A percentile compares a stretch with the other conserved stretches of the same genome.
These are phyloP conservation scores for Drosophila demipolita DNA, from an alignment of 2,888 invertebrate genomes.

Conservation along the genomic window DNA sequence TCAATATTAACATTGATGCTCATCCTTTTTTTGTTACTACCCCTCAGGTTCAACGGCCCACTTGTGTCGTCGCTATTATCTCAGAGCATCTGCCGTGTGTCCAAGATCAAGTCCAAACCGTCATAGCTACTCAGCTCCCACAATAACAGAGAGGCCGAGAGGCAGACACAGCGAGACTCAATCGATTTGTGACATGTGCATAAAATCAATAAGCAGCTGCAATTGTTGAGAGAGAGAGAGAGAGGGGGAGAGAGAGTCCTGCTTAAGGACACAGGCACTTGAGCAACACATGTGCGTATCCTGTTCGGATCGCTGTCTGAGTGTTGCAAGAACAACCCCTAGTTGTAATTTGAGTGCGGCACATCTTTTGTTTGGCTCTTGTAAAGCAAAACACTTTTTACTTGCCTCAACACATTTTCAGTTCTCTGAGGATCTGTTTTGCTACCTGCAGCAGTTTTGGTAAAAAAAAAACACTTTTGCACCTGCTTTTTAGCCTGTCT, in stretches of 20 bases:
- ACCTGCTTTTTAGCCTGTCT: slow-evolving; percentile 26
- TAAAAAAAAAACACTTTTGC: slow-evolving; percentile 15
- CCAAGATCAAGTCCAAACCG: slow-evolving; percentile 34
- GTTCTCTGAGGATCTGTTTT: slow-evolving; percentile 16
- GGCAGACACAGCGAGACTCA: neutral
- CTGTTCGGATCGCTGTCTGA: slow-evolving; percentile 20
- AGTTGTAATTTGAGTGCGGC: slow-evolving; percentile 18
- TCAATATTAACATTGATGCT: slow-evolving; percentile 76
- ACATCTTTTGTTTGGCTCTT: neutral
- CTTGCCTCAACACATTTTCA: slow-evolving; percentile 12
- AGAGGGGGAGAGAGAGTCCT: slow-evolving; percentile 16
- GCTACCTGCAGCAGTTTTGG: slow-evolving; percentile 22
- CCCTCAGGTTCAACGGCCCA: slow-evolving; percentile 75
- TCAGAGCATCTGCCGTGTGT: slow-evolving; percentile 61
- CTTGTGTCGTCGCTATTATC: slow-evolving; percentile 68
- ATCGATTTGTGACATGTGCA: slow-evolving; percentile 61
- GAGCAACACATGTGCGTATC: slow-evolving; percentile 8
- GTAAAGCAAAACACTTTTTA: slow-evolving; percentile 11
- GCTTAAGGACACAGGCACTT: slow-evolving; percentile 31
- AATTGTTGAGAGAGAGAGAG: slow-evolving; percentile 13
- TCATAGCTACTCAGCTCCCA: slow-evolving; percentile 46
- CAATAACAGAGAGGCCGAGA: slow-evolving; percentile 11
- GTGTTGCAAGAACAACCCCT: slow-evolving; percentile 9
- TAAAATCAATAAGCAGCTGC: slow-evolving; percentile 66
- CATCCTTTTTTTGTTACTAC: slow-evolving; percentile 60